A percentile compares a stretch with the other conserved stretches of the same genome.
These are phyloP conservation scores for Plemyria rubiginata DNA, from an alignment of 2,888 invertebrate genomes.

Conservation along the genomic window DNA sequence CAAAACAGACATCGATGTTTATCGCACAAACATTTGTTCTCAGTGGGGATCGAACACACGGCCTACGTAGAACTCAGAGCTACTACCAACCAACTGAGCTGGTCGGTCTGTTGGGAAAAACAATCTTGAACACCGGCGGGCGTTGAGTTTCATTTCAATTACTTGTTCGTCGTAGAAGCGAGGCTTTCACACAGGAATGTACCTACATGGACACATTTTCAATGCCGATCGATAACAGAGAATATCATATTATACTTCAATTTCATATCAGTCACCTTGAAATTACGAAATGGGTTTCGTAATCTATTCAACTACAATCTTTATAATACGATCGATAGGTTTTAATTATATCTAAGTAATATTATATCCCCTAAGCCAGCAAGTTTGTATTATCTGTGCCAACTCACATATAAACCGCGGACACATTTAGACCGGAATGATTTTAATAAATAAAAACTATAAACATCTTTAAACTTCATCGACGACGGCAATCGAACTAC, in stretches of 20 bases:
- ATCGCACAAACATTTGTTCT: no score
- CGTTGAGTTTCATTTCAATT: background rate
- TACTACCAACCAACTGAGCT: no score
- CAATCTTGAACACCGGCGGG: background rate
- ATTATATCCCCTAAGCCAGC: background rate
- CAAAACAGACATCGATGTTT: no score
- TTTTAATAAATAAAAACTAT: background rate
- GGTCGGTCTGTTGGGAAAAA: background rate
- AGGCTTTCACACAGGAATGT: background rate
- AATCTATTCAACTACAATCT: slow-evolving; percentile 17
- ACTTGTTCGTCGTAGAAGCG: no score
- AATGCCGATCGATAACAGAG: slow-evolving; percentile 12
- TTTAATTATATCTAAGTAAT: background rate
- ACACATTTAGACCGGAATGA: background rate
- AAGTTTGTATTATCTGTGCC: background rate
- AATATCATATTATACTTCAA: slow-evolving; percentile 6
- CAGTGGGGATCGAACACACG: no score
- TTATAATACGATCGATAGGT: background rate
- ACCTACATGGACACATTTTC: slow-evolving; percentile 6
- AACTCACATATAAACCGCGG: background rate
- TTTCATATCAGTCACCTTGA: slow-evolving; percentile 16
- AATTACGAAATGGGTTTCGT: slow-evolving; percentile 12
- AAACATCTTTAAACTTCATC: background rate
- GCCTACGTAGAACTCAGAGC: no score
- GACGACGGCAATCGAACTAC: background rate